These are phyloP conservation scores for Myioborus melanocephalus DNA, from an alignment of 2,797 vertebrate species.

Conservation along the genomic window DNA sequence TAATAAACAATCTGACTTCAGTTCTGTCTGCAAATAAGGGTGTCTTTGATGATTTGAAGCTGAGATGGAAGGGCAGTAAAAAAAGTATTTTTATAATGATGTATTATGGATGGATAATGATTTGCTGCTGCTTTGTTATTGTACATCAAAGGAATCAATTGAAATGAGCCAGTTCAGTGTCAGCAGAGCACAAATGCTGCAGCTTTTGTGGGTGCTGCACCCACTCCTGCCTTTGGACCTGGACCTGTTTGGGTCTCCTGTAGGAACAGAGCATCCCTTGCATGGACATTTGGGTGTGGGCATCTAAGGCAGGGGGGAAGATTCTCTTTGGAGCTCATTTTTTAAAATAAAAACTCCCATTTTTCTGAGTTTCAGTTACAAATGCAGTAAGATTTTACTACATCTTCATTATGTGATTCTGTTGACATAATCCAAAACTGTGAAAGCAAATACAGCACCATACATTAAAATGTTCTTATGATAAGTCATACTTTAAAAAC, in stretches of 20 bases:
- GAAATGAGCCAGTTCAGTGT: not conserved
- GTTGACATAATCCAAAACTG: not conserved
- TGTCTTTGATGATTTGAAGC: not conserved
- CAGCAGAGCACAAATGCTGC: not conserved
- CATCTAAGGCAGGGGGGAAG: not conserved
- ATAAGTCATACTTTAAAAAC: not conserved
- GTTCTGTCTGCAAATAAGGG: not conserved
- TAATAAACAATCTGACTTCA: not conserved
- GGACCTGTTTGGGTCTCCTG: not conserved
- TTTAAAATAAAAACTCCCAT: not conserved
- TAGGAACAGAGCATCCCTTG: not conserved
- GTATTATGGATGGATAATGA: not conserved
- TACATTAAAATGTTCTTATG: not conserved
- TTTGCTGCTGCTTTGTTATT: not conserved
- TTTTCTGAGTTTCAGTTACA: not conserved
- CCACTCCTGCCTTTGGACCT: not conserved
- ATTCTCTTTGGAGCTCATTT: not conserved
- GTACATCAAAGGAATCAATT: not conserved
- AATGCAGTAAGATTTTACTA: not conserved
- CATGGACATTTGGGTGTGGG: not conserved
- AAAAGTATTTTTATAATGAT: not conserved
- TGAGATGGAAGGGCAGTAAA: not conserved
- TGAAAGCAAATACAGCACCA: not conserved
- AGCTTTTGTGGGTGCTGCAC: not conserved
- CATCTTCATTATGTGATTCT: not conserved